Base-by-base conservation (phyloP, 2,888 invertebrate genomes). In the Sinohyriopsis cumingii region DNA sequence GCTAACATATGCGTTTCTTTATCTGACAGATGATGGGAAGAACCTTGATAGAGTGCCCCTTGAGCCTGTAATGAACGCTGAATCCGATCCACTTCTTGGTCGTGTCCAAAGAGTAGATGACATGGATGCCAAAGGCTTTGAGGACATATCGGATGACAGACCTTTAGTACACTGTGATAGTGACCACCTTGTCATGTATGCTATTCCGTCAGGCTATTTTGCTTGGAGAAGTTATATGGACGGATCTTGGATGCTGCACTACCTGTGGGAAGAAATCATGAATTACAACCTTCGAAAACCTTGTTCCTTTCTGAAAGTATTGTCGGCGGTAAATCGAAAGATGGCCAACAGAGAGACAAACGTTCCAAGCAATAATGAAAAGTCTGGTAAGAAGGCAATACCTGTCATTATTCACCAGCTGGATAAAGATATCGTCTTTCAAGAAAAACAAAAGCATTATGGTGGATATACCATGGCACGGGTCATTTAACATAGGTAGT, bases 171-270 rank as follows among this genome's bases (percentile, higher is more conserved):
- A 66, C 60, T 77, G 77, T 65, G 66, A 67, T 22, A 77, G 68
- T 63, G 77, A 77, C 57, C 70, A 71, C 70, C 63, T 75, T 1
- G 71, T 77, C 12, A 69, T 77, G 71, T 77, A 69, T 55, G 77
- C 77, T 22, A 73, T 75, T n/a, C 77, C 77, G 9, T 71, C 73
- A 18, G 72, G 73, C 3, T 68, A 64, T 64, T 77, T 68, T 56
- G 77, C 77, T 0, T 77, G 75, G 76, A 72, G 77, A 25, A 73
- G 69, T 65, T 68, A 68, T 18, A 62, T 56, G 4, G 75, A 73
- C 22, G 77, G 79, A 9, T 75, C 77, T 0, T 72, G 75, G 72
- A 77, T 77, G 77, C 69, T 77, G 22, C 57, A 71, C 63, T 72
- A 77, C 62, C 62, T 77, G 9, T 66, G 75, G 56, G 62, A 71